Evolutionary conservation across 2,113 vertebrate species (phyloP), one percentile per base, ranked within the genome.

Genomic region (Sander lucioperca): DNA sequence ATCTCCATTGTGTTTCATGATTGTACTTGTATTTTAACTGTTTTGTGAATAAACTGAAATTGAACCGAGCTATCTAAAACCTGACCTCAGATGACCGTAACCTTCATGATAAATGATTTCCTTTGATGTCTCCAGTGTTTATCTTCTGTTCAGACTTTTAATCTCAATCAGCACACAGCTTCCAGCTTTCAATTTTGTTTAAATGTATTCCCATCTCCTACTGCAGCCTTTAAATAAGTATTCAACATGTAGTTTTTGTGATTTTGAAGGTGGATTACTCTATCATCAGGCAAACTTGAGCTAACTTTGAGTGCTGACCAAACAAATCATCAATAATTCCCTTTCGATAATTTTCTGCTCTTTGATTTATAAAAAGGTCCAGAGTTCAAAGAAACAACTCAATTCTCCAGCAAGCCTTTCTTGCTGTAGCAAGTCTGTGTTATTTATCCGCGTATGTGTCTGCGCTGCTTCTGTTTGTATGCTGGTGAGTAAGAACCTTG

Each of bases 241-340:
- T 69, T 56, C 36, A 69, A 56, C 63, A 50, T 63, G 16, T 50
- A 5, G 13, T 53, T 79, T 68, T 33, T 39, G 27, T n/a, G 21
- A 45, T 23, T 16, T 23, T 64, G 45, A 5, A 67, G 45, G 23
- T 50, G 45, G 23, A 50, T 27, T 51, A 30, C 66, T n/a, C 15
- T 10, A 54, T 53, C 19, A 13, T 67, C 33, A 48, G 70, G 54
- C 8, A 72, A 83, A 65, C 61, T 15, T 56, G 19, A 63, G 18
- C 21, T 6, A 19, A 33, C 66, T 71, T 18, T 70, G 30, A 53
- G 27, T 48, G 33, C 15, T 15, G 4, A 63, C 48, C 25, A 64
- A 78, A 78, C 50, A 50, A 59, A 74, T 74, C 77, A 88, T 88
- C 27, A 79, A 80, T 64, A 80, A 88, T 83, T 88, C 78, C 11